Conservation (phyloP, 2,113 vertebrate genomes). For the Xyliphius kryptos region DNA sequence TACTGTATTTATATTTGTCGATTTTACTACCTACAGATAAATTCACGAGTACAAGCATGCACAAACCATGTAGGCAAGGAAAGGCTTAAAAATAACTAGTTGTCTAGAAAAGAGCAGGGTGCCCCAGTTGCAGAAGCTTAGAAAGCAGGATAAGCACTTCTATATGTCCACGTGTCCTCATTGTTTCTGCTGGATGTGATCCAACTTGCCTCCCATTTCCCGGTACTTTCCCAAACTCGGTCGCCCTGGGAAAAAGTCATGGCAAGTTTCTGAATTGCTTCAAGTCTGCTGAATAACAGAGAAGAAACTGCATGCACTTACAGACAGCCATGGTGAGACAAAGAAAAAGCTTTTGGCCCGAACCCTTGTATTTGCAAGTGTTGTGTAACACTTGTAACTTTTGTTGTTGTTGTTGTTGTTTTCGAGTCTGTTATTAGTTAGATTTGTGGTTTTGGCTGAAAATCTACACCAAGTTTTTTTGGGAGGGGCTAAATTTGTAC, state of each 20-base stretch:
- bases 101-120: conserved; percentile 14
- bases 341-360: conserved; percentile 16
- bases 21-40: too few species aligned
- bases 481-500: conserved; percentile 1
- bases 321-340: conserved; percentile 19
- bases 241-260: too few species aligned
- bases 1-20: too few species aligned
- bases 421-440: conserved; percentile 21
- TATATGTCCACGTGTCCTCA: conserved; percentile 18
- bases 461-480: not conserved
- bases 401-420: too few species aligned
- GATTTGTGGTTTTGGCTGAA: conserved; percentile 22
- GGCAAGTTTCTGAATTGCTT: conserved; percentile 4
- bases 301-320: conserved; percentile 14
- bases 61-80: not conserved
- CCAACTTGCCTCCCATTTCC: conserved; percentile 30
- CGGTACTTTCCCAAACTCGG: conserved; percentile 38
- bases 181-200: conserved; percentile 29
- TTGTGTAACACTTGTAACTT: not conserved
- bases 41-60: too few species aligned
- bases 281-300: conserved; percentile 12
- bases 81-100: not conserved
- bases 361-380: conserved; percentile 15
- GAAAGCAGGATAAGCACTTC: conserved; percentile 22
- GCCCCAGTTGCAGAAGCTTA: conserved; percentile 12